Evolutionary conservation across 2,113 vertebrate genomes (phyloP), one percentile per base, ranked within the genome.

Genomic region (Paracanthobrama guichenoti): DNA sequence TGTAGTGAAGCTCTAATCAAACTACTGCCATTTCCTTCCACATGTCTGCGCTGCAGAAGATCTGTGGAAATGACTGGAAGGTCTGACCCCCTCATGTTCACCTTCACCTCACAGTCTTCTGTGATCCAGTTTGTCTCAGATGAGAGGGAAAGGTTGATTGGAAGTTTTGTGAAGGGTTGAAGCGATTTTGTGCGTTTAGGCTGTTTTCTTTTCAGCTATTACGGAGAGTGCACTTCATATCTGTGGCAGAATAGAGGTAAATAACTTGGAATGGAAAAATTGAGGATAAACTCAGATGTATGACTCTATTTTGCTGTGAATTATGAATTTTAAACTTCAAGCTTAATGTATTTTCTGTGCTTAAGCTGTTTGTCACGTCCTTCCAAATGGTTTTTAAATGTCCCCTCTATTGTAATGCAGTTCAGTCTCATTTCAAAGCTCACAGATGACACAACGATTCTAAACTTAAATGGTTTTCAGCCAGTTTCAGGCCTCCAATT

Each of bases 371-470:
- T 18, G 11, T 62, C 39, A 46, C 9, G 42, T 62, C 39, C n/a
- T 46, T 26, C 13, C 39, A 79, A 79, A 79, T 62, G 76, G 7
- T 10, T 79, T 44, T 62, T 79, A 46, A 62, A 79, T 78, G 20
- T 78, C n/a, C n/a, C 50, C n/a, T 35, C 31, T 1, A 6, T 60
- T 44, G n/a, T 62, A 44, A 79, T 12, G 13, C 28, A 44, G 12
- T 60, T 78, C 22, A 78, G 22, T 44, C 76, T 77, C 75, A 59
- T 77, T 77, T 31, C 35, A 55, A 55, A 31, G 28, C 18, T 62
- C 35, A 79, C n/a, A 46, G 35, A 79, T 79, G 57, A 62, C 57
- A 62, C 35, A 10, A 5, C 14, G 12, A 2, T 39, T 28, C 12
- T 60, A 18, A 31, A 35, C 57, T 48, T 16, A 42, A 76, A 53